Evolutionary conservation across 2,113 vertebrate species (phyloP).

Genomic region (Seriola rivoliana): DNA sequence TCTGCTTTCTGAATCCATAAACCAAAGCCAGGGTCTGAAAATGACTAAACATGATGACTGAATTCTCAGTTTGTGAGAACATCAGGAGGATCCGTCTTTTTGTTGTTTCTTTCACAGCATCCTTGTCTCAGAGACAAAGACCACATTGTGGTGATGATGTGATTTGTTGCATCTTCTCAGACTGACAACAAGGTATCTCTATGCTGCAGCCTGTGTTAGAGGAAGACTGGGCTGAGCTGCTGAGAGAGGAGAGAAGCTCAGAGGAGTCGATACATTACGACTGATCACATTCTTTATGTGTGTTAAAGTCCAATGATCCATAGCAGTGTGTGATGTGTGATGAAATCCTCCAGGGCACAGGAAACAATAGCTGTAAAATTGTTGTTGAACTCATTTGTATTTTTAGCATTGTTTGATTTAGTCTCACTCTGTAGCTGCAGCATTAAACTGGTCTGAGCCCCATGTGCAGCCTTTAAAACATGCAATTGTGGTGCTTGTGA

Average conservation of each 20-base stretch:
- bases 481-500: not conserved
- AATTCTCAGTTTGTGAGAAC: not conserved
- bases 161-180: constrained; percentile 33
- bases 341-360: too few relatives aligned
- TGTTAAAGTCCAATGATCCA: not conserved
- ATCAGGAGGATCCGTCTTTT: not conserved
- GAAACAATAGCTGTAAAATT: too few relatives aligned
- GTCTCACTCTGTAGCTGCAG: not conserved
- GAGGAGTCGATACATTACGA: not conserved
- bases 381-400: not conserved
- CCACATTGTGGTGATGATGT: constrained; percentile 48
- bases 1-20: not conserved
- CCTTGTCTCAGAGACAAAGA: constrained; percentile 61
- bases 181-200: constrained; percentile 33
- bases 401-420: not conserved
- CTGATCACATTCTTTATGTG: not conserved
- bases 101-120: constrained; percentile 44
- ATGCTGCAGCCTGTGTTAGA: not conserved
- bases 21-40: not conserved
- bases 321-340: not conserved
- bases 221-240: not conserved
- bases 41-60: not conserved
- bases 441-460: not conserved
- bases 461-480: not conserved
- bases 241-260: not conserved